phyloP scores from a whole-genome alignment of 2,797 vertebrate species.

The Choloepus didactylus region DNA sequence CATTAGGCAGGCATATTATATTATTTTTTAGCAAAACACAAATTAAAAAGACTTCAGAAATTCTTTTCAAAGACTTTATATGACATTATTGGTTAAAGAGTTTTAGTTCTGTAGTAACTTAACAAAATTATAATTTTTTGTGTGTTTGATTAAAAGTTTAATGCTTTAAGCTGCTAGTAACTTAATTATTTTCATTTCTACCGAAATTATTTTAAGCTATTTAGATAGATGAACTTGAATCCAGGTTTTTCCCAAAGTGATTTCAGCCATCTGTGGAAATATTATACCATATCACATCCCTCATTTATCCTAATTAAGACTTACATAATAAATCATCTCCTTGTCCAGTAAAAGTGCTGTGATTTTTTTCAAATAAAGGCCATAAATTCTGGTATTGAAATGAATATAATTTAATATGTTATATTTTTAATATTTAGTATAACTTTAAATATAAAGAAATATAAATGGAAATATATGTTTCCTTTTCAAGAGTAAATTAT shows the following conservation, averaged over 20 bases:
- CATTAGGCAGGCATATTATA: not conserved
- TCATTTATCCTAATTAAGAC: slow-evolving; percentile 84
- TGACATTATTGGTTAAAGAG: slow-evolving; percentile 23
- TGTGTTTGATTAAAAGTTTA: slow-evolving; percentile 52
- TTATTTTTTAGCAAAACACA: slow-evolving; percentile 19
- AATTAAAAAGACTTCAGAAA: slow-evolving; percentile 23
- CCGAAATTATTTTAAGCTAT: slow-evolving; percentile 64
- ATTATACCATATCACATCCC: slow-evolving; percentile 76
- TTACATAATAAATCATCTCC: slow-evolving; percentile 81
- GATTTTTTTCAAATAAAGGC: slow-evolving; percentile 74
- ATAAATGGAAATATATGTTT: not conserved
- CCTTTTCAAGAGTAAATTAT: not conserved
- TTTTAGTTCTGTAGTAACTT: slow-evolving; percentile 31
- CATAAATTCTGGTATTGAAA: slow-evolving; percentile 81
- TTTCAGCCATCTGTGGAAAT: slow-evolving; percentile 84
- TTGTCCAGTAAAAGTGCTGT: slow-evolving; percentile 71
- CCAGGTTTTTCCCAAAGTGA: slow-evolving; percentile 81
- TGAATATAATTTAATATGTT: slow-evolving; percentile 77
- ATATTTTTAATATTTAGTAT: slow-evolving; percentile 44
- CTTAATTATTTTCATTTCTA: slow-evolving; percentile 42
- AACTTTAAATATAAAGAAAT: slow-evolving; percentile 50
- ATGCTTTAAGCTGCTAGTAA: slow-evolving; percentile 33
- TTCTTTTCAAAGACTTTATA: slow-evolving; percentile 38
- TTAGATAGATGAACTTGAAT: slow-evolving; percentile 80
- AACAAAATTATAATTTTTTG: slow-evolving; percentile 42